phyloP scores from a whole-genome alignment of 2,113 vertebrate genomes.

The Circaetus cinerascens region DNA sequence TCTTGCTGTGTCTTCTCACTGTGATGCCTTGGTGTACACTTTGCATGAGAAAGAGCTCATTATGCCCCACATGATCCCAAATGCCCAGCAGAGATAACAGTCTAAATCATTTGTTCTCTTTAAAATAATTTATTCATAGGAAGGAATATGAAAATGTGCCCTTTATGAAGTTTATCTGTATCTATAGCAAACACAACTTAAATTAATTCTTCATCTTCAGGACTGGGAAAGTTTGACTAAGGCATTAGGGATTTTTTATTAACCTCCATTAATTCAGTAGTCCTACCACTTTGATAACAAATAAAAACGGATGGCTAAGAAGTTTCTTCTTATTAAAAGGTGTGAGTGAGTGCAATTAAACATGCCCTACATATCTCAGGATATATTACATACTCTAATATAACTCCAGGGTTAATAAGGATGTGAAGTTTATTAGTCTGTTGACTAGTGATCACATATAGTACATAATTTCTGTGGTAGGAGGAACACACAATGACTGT shows the following conservation, averaged over 20 bases:
- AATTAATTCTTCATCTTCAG: constrained; percentile 56
- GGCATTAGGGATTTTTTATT: constrained; percentile 52
- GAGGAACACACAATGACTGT: not conserved
- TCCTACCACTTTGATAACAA: constrained; percentile 33
- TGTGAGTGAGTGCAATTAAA: constrained; percentile 48
- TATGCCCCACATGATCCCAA: constrained; percentile 27
- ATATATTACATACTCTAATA: constrained; percentile 27
- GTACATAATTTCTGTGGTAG: not conserved
- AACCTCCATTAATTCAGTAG: constrained; percentile 55
- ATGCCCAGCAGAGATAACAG: constrained; percentile 36
- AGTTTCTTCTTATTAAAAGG: constrained; percentile 47
- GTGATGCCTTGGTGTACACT: not conserved
- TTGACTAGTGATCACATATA: not conserved
- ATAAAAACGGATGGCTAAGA: constrained; percentile 33
- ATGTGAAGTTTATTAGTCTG: not conserved
- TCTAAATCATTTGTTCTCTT: constrained; percentile 56
- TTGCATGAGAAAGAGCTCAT: constrained; percentile 44
- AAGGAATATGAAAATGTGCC: constrained; percentile 57
- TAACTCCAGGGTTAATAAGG: constrained; percentile 18
- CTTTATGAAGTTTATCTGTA: constrained; percentile 65
- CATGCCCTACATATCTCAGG: constrained; percentile 19
- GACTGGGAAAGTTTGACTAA: constrained; percentile 40
- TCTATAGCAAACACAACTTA: constrained; percentile 49
- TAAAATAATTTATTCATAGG: constrained; percentile 64
- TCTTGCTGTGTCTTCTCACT: not conserved